A percentile compares a stretch with the other conserved stretches of the same genome.
Conservation (phyloP, 2,797 vertebrate genomes). For the Euphonia xanthogaster region DNA sequence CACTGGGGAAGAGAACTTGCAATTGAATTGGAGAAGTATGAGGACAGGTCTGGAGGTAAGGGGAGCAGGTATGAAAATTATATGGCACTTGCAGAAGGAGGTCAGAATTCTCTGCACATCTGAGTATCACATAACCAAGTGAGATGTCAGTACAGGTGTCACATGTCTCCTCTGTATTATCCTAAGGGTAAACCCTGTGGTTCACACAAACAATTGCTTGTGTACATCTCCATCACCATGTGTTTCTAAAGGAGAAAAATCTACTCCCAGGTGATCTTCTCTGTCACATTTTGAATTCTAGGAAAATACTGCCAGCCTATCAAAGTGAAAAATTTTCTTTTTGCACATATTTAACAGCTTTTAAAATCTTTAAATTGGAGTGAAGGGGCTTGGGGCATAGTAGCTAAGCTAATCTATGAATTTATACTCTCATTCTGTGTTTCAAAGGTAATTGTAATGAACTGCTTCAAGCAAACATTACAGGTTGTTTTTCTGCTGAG, state of each 20-base stretch:
- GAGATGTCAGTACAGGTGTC: background rate
- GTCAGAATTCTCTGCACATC: background rate
- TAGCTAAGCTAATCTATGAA: background rate
- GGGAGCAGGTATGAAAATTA: background rate
- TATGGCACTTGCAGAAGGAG: background rate
- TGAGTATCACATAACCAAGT: background rate
- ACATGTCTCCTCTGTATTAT: background rate
- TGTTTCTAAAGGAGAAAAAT: background rate
- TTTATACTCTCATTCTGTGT: background rate
- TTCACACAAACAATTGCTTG: background rate
- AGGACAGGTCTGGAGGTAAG: background rate
- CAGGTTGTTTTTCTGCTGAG: slow-evolving; percentile 29
- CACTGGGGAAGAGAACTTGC: background rate
- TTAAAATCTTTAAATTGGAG: background rate
- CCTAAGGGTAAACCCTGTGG: background rate
- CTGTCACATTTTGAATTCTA: background rate
- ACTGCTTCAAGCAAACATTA: slow-evolving; percentile 13
- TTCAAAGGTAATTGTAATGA: slow-evolving; percentile 19
- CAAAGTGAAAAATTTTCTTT: background rate
- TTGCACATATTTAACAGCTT: background rate
- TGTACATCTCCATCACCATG: background rate
- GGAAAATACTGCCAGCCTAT: background rate
- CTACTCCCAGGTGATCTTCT: background rate
- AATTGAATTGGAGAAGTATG: background rate
- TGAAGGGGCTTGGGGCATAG: background rate